Evolutionary conservation across 2,797 vertebrate genomes (phyloP).

Genomic region (Sphenopsis melanotis): DNA sequence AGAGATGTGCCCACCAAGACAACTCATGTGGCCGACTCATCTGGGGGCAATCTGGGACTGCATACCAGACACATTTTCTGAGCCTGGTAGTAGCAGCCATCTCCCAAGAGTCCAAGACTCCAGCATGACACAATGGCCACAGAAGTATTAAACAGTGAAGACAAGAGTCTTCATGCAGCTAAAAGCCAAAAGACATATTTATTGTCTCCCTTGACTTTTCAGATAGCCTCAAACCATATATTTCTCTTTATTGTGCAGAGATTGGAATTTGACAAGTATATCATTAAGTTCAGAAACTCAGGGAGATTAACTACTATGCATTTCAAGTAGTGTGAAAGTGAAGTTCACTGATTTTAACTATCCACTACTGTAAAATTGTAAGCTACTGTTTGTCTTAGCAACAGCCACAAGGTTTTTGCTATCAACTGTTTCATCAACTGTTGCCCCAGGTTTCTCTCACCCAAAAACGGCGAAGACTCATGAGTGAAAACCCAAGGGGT

Average conservation of each 20-base stretch:
- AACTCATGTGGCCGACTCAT: not conserved
- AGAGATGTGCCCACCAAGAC: not conserved
- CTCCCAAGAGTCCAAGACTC: not conserved
- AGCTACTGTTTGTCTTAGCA: not conserved
- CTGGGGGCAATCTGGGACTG: not conserved
- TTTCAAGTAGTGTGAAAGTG: not conserved
- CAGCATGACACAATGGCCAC: not conserved
- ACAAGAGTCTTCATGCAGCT: not conserved
- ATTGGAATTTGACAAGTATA: not conserved
- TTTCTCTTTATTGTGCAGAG: not conserved
- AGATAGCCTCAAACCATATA: not conserved
- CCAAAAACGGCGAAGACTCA: not conserved
- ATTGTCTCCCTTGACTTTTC: not conserved
- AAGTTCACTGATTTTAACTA: not conserved
- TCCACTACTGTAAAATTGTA: not conserved
- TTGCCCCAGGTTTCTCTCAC: not conserved
- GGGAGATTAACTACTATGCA: not conserved
- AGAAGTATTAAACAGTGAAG: not conserved
- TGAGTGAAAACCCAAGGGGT: not conserved
- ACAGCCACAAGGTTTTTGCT: not conserved
- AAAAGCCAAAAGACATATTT: not conserved
- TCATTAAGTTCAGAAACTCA: not conserved
- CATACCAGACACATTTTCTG: not conserved
- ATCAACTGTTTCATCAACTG: not conserved
- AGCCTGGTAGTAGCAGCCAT: not conserved